phyloP scores from a whole-genome alignment of 1,140 invertebrate genomes.

The Macrobrachium rosenbergii region DNA sequence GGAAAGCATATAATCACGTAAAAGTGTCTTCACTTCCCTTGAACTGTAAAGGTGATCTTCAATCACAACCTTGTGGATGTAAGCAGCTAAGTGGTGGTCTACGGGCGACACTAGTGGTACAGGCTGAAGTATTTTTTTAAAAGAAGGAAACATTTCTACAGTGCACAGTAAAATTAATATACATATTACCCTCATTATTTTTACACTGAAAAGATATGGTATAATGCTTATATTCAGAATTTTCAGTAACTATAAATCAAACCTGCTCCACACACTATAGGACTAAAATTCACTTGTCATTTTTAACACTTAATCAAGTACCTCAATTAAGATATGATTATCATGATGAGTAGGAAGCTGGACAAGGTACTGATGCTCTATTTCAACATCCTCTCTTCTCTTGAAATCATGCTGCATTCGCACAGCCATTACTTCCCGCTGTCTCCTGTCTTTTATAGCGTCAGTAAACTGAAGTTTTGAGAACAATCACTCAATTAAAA shows the following conservation, averaged over 20 bases:
- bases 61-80: constrained; percentile 2
- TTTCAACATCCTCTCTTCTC: neutral
- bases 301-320: neutral
- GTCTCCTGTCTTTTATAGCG: constrained; percentile 4
- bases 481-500: too few relatives aligned
- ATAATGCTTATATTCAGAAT: neutral
- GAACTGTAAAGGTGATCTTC: neutral
- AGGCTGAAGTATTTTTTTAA: neutral
- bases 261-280: neutral
- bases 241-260: neutral
- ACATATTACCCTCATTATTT: too few relatives aligned
- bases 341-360: constrained; percentile 2
- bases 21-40: neutral
- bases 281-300: neutral
- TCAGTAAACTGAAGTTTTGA: neutral
- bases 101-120: neutral
- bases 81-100: constrained; percentile 1
- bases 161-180: too few relatives aligned
- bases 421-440: neutral
- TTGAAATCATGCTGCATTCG: constrained; percentile 3
- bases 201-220: too few relatives aligned
- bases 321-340: neutral
- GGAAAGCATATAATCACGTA: neutral
- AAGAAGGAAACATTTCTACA: neutral
- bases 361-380: constrained; percentile 6